Evolutionary conservation across 1,140 invertebrate genomes (phyloP).

Genomic region (Pseudoatta argentina): DNA sequence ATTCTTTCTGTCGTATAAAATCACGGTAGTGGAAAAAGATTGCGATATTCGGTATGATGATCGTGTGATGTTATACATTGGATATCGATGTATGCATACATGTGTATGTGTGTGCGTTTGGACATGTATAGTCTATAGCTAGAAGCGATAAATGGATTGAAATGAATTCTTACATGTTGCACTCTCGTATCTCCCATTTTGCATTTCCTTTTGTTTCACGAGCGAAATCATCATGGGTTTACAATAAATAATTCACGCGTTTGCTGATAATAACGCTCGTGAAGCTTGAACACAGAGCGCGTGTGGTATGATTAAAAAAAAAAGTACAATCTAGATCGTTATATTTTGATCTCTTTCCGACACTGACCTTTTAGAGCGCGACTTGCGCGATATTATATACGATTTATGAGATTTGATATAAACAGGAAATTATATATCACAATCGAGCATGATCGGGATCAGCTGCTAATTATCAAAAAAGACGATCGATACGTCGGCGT

Average conservation of each 20-base stretch:
- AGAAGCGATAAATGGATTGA: conserved; percentile 54
- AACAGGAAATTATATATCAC: background rate
- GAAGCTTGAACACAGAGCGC: conserved; percentile 69
- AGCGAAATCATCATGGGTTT: conserved; percentile 24
- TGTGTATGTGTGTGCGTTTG: background rate
- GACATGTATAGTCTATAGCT: background rate
- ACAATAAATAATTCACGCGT: conserved; percentile 42
- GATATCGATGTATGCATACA: conserved; percentile 40
- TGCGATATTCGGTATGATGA: conserved; percentile 45
- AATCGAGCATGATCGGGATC: background rate
- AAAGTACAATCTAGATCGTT: background rate
- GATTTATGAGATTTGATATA: background rate
- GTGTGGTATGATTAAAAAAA: background rate
- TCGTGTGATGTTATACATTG: conserved; percentile 57
- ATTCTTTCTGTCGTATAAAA: conserved; percentile 72
- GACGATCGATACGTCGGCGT: background rate
- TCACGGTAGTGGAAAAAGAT: conserved; percentile 75
- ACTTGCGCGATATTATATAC: conserved; percentile 24
- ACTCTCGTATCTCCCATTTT: background rate
- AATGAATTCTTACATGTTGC: conserved; percentile 49
- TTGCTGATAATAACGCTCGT: conserved; percentile 45
- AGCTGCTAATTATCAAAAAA: background rate
- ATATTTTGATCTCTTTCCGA: background rate
- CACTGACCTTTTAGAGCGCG: background rate
- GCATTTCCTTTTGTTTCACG: background rate